Conservation (phyloP, 2,113 vertebrate species). For the Salvator merianae region DNA sequence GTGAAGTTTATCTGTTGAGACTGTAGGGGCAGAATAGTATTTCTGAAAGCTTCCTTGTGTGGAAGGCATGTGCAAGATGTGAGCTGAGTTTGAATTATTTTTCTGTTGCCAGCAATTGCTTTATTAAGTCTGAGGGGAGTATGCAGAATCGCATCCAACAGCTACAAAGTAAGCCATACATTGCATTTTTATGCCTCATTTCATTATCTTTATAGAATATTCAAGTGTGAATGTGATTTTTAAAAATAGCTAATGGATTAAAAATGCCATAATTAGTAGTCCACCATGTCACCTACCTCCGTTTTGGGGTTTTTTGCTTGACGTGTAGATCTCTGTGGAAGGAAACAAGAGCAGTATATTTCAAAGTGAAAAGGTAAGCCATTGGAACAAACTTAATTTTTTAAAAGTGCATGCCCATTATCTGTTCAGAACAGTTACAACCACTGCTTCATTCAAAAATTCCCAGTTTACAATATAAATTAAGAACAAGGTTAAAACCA, state of each 20-base stretch:
- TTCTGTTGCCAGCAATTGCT: background rate
- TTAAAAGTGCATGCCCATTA: background rate
- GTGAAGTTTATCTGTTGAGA: too few relatives aligned
- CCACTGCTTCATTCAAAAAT: too few relatives aligned
- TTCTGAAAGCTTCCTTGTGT: too few relatives aligned
- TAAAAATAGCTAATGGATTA: background rate
- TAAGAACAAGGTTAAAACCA: too few relatives aligned
- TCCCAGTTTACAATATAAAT: too few relatives aligned
- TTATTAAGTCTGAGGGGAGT: background rate
- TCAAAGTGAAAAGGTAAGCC: background rate
- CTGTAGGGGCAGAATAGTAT: too few relatives aligned
- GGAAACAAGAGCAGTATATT: constrained; percentile 20
- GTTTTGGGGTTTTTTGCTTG: constrained; percentile 71
- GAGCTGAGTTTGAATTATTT: too few relatives aligned
- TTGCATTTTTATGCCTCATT: background rate
- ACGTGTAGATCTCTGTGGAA: constrained; percentile 74
- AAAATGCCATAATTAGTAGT: constrained; percentile 3
- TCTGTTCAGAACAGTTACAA: too few relatives aligned
- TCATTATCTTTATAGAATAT: background rate
- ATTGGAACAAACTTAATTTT: background rate
- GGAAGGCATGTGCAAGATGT: too few relatives aligned
- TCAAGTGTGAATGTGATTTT: background rate
- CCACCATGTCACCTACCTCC: constrained; percentile 65
- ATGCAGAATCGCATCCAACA: background rate
- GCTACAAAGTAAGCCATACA: background rate